phyloP scores from a whole-genome alignment of 2,888 invertebrate genomes.

The Prosopocoilus inquinatus region DNA sequence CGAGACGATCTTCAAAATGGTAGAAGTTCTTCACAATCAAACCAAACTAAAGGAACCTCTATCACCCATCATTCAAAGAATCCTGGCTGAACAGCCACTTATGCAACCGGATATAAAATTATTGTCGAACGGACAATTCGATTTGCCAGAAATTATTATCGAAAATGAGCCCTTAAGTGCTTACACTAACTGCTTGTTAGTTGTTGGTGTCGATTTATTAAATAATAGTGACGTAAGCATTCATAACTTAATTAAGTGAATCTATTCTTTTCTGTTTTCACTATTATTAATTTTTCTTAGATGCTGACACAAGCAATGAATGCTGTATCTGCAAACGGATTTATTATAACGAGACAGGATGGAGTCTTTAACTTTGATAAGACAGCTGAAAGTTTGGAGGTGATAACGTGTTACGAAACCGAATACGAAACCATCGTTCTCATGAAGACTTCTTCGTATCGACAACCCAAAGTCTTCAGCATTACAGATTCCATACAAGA shows the following conservation, averaged over 20 bases:
- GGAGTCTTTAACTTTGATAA: no score
- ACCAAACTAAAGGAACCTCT: constrained; percentile 45
- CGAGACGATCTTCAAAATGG: constrained; percentile 59
- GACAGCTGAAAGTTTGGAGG: neutral
- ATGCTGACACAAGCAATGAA: neutral
- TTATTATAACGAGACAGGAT: no score
- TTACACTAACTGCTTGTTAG: constrained; percentile 35
- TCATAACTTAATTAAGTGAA: no score
- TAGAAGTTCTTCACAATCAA: constrained; percentile 45
- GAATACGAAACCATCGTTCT: neutral
- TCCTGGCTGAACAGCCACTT: constrained; percentile 66
- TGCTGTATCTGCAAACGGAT: no score
- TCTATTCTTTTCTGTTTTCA: no score
- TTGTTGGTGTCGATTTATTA: constrained; percentile 24
- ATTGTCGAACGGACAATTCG: constrained; percentile 54
- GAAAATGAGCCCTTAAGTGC: constrained; percentile 60
- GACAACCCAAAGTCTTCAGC: no score
- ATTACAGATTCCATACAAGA: neutral
- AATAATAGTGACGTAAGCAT: no score
- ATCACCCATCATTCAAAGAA: constrained; percentile 55
- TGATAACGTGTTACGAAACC: neutral
- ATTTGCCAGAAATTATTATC: constrained; percentile 56
- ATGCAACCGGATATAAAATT: constrained; percentile 66
- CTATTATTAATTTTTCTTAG: neutral
- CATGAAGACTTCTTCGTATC: no score